Evolutionary conservation across 2,888 invertebrate genomes (phyloP).

Genomic region (Smittia aterrima): DNA sequence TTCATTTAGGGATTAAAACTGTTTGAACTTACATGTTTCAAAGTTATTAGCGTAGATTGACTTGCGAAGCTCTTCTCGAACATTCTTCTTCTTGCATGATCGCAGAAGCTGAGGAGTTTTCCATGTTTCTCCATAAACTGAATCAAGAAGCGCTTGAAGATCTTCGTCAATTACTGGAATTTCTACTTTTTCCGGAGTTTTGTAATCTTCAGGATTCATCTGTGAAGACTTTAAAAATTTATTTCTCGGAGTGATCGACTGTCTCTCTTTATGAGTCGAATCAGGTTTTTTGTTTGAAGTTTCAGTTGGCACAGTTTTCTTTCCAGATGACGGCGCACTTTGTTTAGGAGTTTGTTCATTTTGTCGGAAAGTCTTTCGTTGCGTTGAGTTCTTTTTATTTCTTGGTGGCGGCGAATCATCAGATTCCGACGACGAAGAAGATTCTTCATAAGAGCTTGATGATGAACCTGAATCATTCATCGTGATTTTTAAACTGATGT

Average conservation of each 20-base stretch:
- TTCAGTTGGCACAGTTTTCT: background rate
- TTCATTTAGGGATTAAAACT: background rate
- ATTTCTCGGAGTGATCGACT: background rate
- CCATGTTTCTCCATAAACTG: conserved; percentile 52
- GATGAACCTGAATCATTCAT: background rate
- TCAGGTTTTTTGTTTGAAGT: background rate
- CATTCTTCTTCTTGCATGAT: conserved; percentile 43
- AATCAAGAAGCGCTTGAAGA: conserved; percentile 48
- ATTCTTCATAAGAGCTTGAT: background rate
- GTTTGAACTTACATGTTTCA: conserved; percentile 46
- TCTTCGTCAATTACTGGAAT: conserved; percentile 25
- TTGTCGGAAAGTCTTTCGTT: no score
- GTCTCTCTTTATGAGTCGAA: background rate
- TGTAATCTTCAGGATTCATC: no score
- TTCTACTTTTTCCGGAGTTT: background rate
- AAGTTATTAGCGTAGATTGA: conserved; percentile 47
- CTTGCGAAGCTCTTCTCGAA: background rate
- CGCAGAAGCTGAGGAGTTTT: conserved; percentile 52
- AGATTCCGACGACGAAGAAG: background rate
- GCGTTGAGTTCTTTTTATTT: no score
- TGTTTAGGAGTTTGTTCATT: no score
- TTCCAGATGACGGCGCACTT: background rate
- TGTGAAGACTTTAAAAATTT: no score
- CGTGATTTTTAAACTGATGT: background rate
- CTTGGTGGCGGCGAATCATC: background rate